Conservation (phyloP, 2,888 invertebrate genomes). For the Luffia ferchaultella region DNA sequence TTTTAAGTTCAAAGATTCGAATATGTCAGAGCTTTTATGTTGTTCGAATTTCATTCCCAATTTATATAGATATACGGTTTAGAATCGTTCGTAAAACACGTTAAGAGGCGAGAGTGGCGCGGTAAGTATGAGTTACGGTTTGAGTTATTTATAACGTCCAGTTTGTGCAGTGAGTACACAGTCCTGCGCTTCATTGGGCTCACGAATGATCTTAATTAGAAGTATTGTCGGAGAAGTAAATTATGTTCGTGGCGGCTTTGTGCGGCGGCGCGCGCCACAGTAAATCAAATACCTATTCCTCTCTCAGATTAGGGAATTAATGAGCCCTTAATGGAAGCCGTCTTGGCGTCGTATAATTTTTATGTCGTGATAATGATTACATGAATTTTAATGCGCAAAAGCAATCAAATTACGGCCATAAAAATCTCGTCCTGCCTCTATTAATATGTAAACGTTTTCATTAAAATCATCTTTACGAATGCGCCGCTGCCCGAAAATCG, state of each 20-base stretch:
- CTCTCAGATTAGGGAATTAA: conserved; percentile 50
- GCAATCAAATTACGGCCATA: conserved; percentile 33
- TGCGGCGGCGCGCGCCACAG: conserved; percentile 23
- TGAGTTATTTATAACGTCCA: conserved; percentile 59
- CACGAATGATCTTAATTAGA: conserved; percentile 64
- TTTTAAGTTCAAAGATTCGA: too few relatives aligned
- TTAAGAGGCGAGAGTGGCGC: not conserved
- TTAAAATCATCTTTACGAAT: too few relatives aligned
- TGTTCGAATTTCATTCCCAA: not conserved
- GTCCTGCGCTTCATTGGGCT: conserved; percentile 43
- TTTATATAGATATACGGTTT: not conserved
- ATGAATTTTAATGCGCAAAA: conserved; percentile 39
- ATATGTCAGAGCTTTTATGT: too few relatives aligned
- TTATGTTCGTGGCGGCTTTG: conserved; percentile 38
- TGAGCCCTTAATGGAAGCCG: conserved; percentile 53
- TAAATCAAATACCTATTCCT: conserved; percentile 48
- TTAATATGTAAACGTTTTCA: too few relatives aligned
- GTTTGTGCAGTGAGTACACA: conserved; percentile 48
- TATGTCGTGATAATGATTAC: conserved; percentile 16
- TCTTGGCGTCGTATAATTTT: conserved; percentile 25
- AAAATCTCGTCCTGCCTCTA: too few relatives aligned
- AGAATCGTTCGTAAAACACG: not conserved
- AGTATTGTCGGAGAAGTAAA: conserved; percentile 55
- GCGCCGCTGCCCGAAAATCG: too few relatives aligned
- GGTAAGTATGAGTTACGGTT: conserved; percentile 47